phyloP scores from a whole-genome alignment of 2,113 vertebrate genomes.

The Capreolus pygargus region DNA sequence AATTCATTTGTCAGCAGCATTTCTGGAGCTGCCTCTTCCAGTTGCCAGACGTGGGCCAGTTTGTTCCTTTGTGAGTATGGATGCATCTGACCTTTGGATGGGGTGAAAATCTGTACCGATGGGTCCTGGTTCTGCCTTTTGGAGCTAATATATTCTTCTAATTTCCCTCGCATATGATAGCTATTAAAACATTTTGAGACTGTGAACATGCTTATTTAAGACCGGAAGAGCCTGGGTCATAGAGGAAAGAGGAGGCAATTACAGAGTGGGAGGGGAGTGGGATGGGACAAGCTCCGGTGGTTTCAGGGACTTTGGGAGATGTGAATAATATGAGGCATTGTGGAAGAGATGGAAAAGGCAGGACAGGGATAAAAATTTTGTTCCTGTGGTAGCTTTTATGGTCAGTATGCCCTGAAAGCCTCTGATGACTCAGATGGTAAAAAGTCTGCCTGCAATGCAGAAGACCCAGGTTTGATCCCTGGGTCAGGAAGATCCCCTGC shows the following conservation, averaged over 20 bases:
- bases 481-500: background rate
- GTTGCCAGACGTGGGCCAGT: background rate
- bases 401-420: background rate
- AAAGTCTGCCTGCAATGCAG: background rate
- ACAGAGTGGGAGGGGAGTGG: background rate
- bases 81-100: background rate
- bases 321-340: background rate
- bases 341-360: background rate
- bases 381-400: background rate
- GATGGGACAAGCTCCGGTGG: background rate
- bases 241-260: slow-evolving; percentile 21
- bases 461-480: background rate
- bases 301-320: background rate
- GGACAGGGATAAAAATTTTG: background rate
- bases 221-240: background rate
- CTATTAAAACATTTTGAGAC: slow-evolving; percentile 46
- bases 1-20: background rate
- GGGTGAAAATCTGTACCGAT: background rate
- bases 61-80: background rate
- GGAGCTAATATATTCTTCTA: background rate
- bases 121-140: background rate
- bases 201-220: slow-evolving; percentile 35
- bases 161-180: slow-evolving; percentile 52
- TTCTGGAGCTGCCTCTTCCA: background rate
- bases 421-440: background rate